phyloP scores from a whole-genome alignment of 2,113 vertebrate genomes.

The Neogale vison region DNA sequence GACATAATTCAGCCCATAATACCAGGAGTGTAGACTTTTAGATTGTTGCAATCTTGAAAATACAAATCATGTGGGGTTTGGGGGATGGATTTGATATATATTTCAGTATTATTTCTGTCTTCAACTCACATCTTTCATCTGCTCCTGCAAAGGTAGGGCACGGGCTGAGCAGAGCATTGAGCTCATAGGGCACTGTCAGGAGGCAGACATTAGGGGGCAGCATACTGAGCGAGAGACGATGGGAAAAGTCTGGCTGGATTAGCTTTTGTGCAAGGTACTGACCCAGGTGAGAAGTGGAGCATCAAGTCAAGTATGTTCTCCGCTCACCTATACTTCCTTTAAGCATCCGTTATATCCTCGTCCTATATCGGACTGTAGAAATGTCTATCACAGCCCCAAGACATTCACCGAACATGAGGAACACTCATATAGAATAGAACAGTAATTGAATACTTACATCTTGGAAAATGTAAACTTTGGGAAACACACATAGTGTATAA shows the following conservation, averaged over 20 bases:
- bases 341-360: background rate
- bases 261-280: background rate
- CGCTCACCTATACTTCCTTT: too few species aligned
- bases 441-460: background rate
- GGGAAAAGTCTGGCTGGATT: background rate
- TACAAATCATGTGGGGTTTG: background rate
- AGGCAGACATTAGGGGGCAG: background rate
- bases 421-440: background rate
- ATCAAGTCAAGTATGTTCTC: background rate
- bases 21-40: background rate
- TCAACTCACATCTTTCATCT: background rate
- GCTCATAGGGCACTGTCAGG: background rate
- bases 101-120: background rate
- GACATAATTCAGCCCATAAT: background rate
- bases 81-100: background rate
- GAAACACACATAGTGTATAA: background rate
- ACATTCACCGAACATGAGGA: background rate
- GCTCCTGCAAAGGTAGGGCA: background rate
- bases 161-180: background rate
- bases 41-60: background rate
- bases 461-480: background rate
- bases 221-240: fast-evolving
- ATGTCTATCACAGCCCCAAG: background rate
- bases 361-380: background rate
- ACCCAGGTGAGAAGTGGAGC: background rate